Percentiles rank a stretch among this genome's conserved stretches.
These are phyloP conservation scores for Chlamydotis undulata DNA, from an alignment of 2,113 vertebrate genomes.

Conservation along the genomic window DNA sequence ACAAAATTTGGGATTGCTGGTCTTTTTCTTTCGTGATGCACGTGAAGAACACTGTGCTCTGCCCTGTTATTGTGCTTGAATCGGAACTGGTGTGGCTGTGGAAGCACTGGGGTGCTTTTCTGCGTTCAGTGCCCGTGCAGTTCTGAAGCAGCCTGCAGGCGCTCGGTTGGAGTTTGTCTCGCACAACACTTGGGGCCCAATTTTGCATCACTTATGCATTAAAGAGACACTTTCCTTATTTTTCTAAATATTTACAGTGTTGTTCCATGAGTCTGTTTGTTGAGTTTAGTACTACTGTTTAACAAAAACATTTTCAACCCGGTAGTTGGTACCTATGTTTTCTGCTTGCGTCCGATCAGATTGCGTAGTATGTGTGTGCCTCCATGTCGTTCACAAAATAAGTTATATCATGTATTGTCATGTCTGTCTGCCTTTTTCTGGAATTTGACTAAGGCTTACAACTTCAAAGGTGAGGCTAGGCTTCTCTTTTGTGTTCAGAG, in stretches of 20 bases:
- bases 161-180: conserved; percentile 48
- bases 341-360: accelerated
- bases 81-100: conserved; percentile 29
- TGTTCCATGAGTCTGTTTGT: conserved; percentile 2
- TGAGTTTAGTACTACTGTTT: neutral
- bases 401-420: neutral
- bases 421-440: conserved; percentile 31
- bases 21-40: conserved; percentile 52
- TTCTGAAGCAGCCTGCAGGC: conserved; percentile 65
- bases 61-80: conserved; percentile 63
- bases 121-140: conserved; percentile 55
- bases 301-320: neutral
- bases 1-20: conserved; percentile 22
- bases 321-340: neutral
- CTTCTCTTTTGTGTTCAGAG: conserved; percentile 31
- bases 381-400: neutral
- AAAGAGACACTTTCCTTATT: conserved; percentile 53
- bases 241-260: conserved; percentile 6
- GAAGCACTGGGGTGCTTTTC: conserved; percentile 54
- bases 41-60: conserved; percentile 36
- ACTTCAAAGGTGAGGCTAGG: conserved; percentile 13
- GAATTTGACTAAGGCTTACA: conserved; percentile 35
- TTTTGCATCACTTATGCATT: conserved; percentile 47
- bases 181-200: conserved; percentile 35
- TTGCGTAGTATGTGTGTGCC: accelerated